phyloP scores from a whole-genome alignment of 2,113 vertebrate genomes.

The Tragelaphus scriptus region DNA sequence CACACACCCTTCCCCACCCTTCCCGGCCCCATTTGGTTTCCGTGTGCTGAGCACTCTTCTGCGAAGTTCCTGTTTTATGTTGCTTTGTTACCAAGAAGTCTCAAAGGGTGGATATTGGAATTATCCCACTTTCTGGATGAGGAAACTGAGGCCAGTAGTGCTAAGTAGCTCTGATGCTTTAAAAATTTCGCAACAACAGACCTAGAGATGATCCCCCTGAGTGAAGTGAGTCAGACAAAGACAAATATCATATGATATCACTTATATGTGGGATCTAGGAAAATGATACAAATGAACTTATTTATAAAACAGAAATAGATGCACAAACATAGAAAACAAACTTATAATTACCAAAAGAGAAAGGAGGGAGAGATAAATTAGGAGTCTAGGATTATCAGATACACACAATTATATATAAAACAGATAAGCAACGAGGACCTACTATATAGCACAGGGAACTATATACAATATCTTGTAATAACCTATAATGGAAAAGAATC shows the following conservation, averaged over 20 bases:
- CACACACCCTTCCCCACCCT: accelerated
- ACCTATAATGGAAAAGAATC: neutral
- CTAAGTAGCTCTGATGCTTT: neutral
- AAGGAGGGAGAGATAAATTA: neutral
- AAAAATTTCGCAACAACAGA: neutral
- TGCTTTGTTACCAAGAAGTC: neutral
- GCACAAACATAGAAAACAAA: neutral
- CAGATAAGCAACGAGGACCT: neutral
- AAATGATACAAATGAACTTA: neutral
- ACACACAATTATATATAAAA: neutral
- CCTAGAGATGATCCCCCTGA: neutral
- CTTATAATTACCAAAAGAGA: neutral
- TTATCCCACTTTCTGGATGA: neutral
- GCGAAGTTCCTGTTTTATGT: accelerated
- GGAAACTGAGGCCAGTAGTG: neutral
- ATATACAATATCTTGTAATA: neutral
- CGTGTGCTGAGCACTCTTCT: neutral
- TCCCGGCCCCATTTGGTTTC: accelerated
- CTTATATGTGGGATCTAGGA: neutral
- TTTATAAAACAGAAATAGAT: neutral
- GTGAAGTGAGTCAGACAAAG: neutral
- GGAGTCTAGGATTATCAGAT: neutral
- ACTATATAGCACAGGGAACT: neutral
- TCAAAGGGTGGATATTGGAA: neutral
- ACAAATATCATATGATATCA: neutral